phyloP scores from a whole-genome alignment of 2,797 vertebrate genomes.

The Neosalanx taihuensis region DNA sequence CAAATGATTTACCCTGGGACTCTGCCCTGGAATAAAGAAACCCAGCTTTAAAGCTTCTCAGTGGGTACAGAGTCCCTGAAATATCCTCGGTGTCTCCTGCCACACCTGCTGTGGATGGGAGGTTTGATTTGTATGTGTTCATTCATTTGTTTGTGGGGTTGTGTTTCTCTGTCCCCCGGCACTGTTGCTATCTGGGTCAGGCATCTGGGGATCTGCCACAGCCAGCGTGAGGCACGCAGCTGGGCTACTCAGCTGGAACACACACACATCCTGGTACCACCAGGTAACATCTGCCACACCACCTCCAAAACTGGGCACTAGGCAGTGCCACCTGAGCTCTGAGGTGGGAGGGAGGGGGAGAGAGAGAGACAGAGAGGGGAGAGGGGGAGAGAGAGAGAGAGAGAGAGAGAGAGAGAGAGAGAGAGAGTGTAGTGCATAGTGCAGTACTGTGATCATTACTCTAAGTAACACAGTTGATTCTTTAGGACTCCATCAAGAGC shows the following conservation, averaged over 20 bases:
- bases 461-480: no score
- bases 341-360: conserved; percentile 19
- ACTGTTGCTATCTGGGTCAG: conserved; percentile 67
- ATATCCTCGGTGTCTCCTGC: conserved; percentile 29
- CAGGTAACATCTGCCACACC: conserved; percentile 67
- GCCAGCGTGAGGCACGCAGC: conserved; percentile 57
- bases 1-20: no score
- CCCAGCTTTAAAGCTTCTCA: conserved; percentile 29
- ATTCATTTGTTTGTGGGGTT: not conserved
- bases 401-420: not conserved
- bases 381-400: not conserved
- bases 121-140: conserved; percentile 2
- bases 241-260: conserved; percentile 70
- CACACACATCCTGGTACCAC: conserved; percentile 34
- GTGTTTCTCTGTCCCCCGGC: conserved; percentile 33
- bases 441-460: not conserved
- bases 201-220: conserved; percentile 63
- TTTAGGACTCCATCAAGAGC: no score
- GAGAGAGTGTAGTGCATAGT: not conserved
- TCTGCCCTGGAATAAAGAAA: not conserved
- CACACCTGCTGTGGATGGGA: conserved; percentile 47
- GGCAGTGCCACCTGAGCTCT: conserved; percentile 57
- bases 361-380: not conserved
- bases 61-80: conserved; percentile 36
- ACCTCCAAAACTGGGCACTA: conserved; percentile 50